Evolutionary conservation across 2,888 invertebrate species (phyloP), one percentile per base, ranked within the genome.

Genomic region (Phymatocera aterrima): DNA sequence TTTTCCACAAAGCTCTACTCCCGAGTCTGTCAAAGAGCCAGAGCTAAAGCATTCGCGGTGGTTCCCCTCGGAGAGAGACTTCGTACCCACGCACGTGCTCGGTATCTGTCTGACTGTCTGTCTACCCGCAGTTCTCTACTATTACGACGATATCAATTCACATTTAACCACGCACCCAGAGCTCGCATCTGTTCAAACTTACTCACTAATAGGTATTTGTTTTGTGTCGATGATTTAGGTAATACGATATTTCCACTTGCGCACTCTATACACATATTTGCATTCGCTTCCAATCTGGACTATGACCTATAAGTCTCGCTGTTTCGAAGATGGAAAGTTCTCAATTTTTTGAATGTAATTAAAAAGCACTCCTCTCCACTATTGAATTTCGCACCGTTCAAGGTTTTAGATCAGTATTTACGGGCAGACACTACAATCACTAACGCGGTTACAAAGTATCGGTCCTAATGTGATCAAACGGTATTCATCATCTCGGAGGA

Each of bases 131-230:
- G 10, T 64, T 64, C 8, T 37, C 34, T 37, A 64, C 21, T 64
- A 64, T 64, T 64, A 60, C 57, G 18, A 37, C 60, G 60, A 60
- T 64, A 64, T 64, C 37, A 64, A 37, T 37, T 64, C 18, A 64
- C 18, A 64, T n/a, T 64, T n/a, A 21, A 34, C 18, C 37, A 5
- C 61, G 24, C 8, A 18, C 18, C 1, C 21, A 21, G 12, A 34
- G 31, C 34, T 18, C 8, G 18, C 61, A 64, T 64, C 61, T 64
- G 61, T 64, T 64, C 37, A 64, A 64, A 57, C 24, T 57, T 57
- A 64, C 61, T 64, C 24, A 64, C 61, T 37, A 37, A 37, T n/a
- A n/a, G n/a, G n/a, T 64, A 64, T 64, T 64, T 64, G 37, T 10
- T 64, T 64, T 37, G 6, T 10, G 21, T 64, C 6, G 57, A 24